Base-by-base conservation (phyloP, 2,113 vertebrate species). In the Ceyx margarethae region DNA sequence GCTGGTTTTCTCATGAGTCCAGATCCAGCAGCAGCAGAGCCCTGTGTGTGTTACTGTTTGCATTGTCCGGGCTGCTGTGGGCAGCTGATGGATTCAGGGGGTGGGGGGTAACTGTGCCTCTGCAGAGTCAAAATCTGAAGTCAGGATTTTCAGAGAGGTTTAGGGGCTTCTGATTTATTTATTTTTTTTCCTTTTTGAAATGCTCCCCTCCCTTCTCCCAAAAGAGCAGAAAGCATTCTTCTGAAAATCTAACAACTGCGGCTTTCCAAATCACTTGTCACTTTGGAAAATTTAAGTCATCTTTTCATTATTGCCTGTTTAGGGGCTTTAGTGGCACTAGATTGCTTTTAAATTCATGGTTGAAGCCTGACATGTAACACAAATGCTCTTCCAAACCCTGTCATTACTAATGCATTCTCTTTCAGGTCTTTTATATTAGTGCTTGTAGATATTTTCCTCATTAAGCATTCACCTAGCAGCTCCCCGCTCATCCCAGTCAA, bases 401-500 rank as follows among this genome's bases (percentile, higher is more conserved):
- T 89, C 91, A 92, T 93, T 94, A 89, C 79, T 81, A 91, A 89
- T 82, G 85, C 92, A 91, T 95, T 96, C 93, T 80, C 93, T 96
- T 94, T 92, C 75, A 74, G 94, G 89, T 85, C 79, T 87, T 87
- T 92, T 95, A 79, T 91, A 83, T 94, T 91, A 95, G 84, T 19
- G 66, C 91, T 85, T 77, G 90, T 93, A 92, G 96, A 95, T 79
- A 13, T 81, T 84, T 86, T 77, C 79, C 92, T 95, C 84, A 89
- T 96, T 87, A 94, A 91, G 89, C 85, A 93, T 96, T 94, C 93
- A 95, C 92, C 95, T 91, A 61, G 89, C 89, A 71, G 92, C 91
- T 91, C 81, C 54, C 81, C 1, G 9, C 65, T 77, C 65, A 85
- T 85, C 89, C 87, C 93, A 83, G 94, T 95, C 94, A 94, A 89